These are phyloP conservation scores for Dipus sagitta DNA, from an alignment of 2,797 vertebrate species.

Conservation along the genomic window DNA sequence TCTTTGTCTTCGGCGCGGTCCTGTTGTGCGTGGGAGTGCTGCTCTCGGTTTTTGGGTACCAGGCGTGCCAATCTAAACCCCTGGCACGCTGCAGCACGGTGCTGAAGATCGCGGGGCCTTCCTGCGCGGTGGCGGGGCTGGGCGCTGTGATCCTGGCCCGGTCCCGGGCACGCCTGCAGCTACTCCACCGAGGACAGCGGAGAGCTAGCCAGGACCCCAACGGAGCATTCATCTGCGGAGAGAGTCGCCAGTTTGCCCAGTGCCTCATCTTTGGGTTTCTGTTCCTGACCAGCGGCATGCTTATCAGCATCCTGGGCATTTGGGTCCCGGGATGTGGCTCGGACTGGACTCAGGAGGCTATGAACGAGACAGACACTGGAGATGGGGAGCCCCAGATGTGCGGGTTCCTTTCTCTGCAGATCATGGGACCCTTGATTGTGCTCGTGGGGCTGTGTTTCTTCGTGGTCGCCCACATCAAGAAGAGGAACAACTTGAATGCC, in stretches of 20 bases:
- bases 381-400: conserved; percentile 83
- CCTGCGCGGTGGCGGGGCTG: conserved; percentile 85
- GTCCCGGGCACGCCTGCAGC: conserved; percentile 86
- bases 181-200: conserved; percentile 76
- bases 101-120: conserved; percentile 87
- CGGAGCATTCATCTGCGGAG: conserved; percentile 84
- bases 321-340: conserved; percentile 89
- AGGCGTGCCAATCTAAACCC: conserved; percentile 84
- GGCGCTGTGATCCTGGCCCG: conserved; percentile 87
- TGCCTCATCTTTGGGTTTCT: conserved; percentile 90
- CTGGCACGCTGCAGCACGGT: conserved; percentile 83
- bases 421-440: conserved; percentile 90
- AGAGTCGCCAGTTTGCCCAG: conserved; percentile 89
- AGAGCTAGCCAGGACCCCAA: conserved; percentile 83
- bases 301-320: conserved; percentile 89
- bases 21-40: conserved; percentile 88
- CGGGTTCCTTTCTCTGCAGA: conserved; percentile 89
- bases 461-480: conserved; percentile 89
- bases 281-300: conserved; percentile 89
- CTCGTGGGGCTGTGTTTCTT: conserved; percentile 90
- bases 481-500: conserved; percentile 84
- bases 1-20: conserved; percentile 87
- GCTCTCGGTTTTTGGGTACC: conserved; percentile 89
- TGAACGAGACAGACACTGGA: conserved; percentile 83
- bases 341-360: conserved; percentile 66